Percentiles rank a stretch among this genome's conserved stretches.
phyloP scores from a whole-genome alignment of 2,888 invertebrate genomes.

The Neoscelio sp. region DNA sequence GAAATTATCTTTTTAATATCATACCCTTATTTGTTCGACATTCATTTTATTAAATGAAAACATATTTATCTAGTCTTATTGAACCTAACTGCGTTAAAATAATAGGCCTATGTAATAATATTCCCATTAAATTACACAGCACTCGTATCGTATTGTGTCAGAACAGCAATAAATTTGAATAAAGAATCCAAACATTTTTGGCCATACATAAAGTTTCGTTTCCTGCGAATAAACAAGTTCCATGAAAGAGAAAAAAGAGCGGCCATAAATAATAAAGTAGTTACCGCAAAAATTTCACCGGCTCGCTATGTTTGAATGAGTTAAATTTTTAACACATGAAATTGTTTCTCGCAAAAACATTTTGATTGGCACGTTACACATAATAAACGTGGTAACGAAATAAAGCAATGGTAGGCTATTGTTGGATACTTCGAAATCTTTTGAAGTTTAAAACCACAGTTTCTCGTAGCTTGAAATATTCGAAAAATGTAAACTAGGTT shows the following conservation, averaged over 20 bases:
- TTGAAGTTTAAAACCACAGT: conserved; percentile 24
- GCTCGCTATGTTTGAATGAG: conserved; percentile 10
- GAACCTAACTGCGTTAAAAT: too few relatives aligned
- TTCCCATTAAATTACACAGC: too few relatives aligned
- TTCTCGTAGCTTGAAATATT: conserved; percentile 41
- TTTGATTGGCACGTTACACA: conserved; percentile 23
- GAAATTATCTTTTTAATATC: too few relatives aligned
- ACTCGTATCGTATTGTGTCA: background rate
- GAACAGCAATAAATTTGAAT: conserved; percentile 5
- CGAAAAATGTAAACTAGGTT: conserved; percentile 59
- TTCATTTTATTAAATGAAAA: too few relatives aligned
- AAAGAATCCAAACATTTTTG: conserved; percentile 22
- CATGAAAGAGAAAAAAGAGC: background rate
- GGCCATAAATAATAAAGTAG: conserved; percentile 38
- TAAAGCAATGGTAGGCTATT: conserved; percentile 4
- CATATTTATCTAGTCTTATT: too few relatives aligned
- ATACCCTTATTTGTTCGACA: too few relatives aligned
- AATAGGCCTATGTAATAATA: too few relatives aligned
- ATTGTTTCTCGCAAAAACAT: conserved; percentile 11
- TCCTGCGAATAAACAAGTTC: conserved; percentile 31
- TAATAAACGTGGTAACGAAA: conserved; percentile 5
- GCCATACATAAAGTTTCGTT: conserved; percentile 24
- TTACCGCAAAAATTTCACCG: conserved; percentile 20
- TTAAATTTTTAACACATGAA: conserved; percentile 21
- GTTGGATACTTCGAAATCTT: conserved; percentile 18